These are phyloP conservation scores for Eonycteris spelaea DNA, from an alignment of 2,113 vertebrate species.

Conservation along the genomic window DNA sequence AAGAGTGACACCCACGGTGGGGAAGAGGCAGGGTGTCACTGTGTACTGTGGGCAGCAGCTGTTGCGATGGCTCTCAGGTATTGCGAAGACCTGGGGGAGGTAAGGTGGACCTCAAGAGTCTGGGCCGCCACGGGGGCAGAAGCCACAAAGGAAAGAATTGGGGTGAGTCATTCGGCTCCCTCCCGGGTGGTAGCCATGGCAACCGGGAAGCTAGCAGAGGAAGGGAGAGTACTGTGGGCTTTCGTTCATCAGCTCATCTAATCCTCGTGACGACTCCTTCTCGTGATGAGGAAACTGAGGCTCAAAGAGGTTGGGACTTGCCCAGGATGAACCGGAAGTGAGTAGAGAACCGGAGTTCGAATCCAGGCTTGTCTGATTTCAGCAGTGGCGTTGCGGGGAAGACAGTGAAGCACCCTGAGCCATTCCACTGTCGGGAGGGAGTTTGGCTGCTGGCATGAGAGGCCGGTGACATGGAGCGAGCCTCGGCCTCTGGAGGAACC, in stretches of 20 bases:
- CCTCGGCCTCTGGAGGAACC: not conserved
- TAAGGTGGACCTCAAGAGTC: not conserved
- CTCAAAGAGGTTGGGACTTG: not conserved
- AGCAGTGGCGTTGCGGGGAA: not conserved
- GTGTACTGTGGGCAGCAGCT: not conserved
- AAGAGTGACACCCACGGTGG: fast-evolving
- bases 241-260: not conserved
- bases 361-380: not conserved
- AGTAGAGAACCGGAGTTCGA: not conserved
- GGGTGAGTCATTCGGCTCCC: fast-evolving
- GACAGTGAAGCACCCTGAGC: not conserved
- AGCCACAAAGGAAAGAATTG: no score
- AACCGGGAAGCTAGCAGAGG: not conserved
- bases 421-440: not conserved
- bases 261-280: not conserved
- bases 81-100: not conserved
- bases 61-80: not conserved
- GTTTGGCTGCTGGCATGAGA: fast-evolving
- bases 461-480: not conserved
- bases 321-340: not conserved
- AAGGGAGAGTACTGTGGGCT: fast-evolving
- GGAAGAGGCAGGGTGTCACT: not conserved
- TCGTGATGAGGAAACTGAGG: conserved; percentile 35
- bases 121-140: not conserved
- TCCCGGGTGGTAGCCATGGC: fast-evolving